Conservation (phyloP, 2,113 vertebrate species). For the Takifugu bimaculatus region DNA sequence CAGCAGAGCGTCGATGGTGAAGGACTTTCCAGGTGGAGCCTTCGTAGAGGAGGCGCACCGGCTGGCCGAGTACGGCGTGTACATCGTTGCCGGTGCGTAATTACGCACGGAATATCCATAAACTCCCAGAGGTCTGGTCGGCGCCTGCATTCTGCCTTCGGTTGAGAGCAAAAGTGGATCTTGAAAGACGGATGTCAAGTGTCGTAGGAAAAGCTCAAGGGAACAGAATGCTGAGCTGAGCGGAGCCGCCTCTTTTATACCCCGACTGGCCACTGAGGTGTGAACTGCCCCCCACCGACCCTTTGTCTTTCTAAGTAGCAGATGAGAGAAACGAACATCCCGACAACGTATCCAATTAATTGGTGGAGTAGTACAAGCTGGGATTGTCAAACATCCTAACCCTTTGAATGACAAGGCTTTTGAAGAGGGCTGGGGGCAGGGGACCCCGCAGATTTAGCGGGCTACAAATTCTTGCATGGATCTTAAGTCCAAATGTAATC, state of each 20-base stretch:
- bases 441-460: conserved; percentile 54
- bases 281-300: conserved; percentile 65
- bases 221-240: conserved; percentile 36
- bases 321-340: conserved; percentile 76
- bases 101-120: conserved; percentile 64
- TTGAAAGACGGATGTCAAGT: not conserved
- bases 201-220: conserved; percentile 27
- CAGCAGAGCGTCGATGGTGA: conserved; percentile 79
- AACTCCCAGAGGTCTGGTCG: conserved; percentile 42
- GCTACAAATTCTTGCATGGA: conserved; percentile 76
- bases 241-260: conserved; percentile 63
- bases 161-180: conserved; percentile 2
- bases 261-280: conserved; percentile 61
- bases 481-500: conserved; percentile 74
- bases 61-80: conserved; percentile 42
- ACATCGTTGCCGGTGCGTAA: conserved; percentile 44
- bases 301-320: conserved; percentile 75
- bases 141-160: conserved; percentile 63
- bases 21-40: conserved; percentile 66
- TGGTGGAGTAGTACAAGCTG: conserved; percentile 78
- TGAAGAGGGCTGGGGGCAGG: conserved; percentile 58
- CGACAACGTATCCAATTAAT: conserved; percentile 81
- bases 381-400: conserved; percentile 77
- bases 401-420: conserved; percentile 74
- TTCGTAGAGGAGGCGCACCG: conserved; percentile 38